phyloP scores from a whole-genome alignment of 1,140 invertebrate genomes.

The Drosophila tsacasi region DNA sequence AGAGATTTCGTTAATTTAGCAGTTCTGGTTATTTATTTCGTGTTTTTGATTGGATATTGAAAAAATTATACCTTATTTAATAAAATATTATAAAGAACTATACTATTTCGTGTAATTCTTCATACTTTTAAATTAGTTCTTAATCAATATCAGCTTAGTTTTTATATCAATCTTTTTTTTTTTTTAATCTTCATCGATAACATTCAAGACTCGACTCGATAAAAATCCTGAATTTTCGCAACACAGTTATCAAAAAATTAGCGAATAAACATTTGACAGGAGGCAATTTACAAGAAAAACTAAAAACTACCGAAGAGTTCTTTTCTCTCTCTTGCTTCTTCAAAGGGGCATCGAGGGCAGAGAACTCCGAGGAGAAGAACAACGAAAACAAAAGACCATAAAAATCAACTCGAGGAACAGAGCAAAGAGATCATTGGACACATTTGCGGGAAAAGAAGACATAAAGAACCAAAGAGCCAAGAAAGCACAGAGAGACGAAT shows the following conservation, averaged over 20 bases:
- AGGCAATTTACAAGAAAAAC: not conserved
- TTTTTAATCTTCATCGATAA: not conserved
- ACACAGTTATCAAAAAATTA: constrained; percentile 1
- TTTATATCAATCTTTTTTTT: not conserved
- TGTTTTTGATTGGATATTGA: too few relatives aligned
- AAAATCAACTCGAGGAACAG: constrained; percentile 59
- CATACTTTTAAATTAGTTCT: too few relatives aligned
- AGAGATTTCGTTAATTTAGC: not conserved
- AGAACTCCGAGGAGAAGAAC: constrained; percentile 34
- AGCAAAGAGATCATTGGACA: constrained; percentile 71
- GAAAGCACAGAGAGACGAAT: constrained; percentile 20
- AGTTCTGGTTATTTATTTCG: not conserved
- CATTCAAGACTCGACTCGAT: not conserved
- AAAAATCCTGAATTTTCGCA: not conserved
- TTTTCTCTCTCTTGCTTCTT: too few relatives aligned
- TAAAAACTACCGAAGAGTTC: not conserved
- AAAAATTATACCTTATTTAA: not conserved
- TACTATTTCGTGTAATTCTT: too few relatives aligned
- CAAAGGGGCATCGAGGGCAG: constrained; percentile 24
- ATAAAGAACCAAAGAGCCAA: constrained; percentile 27
- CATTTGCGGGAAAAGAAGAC: constrained; percentile 56
- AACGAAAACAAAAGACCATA: constrained; percentile 52
- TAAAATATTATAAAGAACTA: not conserved
- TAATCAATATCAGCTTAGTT: too few relatives aligned
- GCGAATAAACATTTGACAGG: not conserved